Base-by-base conservation (phyloP, 1,140 invertebrate species). In the Camponotus vicinus region DNA sequence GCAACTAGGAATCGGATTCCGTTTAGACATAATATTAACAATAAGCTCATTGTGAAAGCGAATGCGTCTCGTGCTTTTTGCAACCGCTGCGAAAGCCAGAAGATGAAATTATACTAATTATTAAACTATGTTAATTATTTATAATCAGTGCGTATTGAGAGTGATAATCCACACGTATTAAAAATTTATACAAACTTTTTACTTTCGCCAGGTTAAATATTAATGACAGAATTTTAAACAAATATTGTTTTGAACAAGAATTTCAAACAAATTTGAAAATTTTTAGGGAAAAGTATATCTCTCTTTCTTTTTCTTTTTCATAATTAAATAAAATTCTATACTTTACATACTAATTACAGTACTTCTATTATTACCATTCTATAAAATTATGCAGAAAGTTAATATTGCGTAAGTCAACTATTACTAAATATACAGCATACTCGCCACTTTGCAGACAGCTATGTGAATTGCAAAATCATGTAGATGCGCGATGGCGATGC, bases 21-120 rank as follows among this genome's bases (percentile, higher is more conserved):
- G 71, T 52, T 52, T 76, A 80, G 71, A 86, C 84, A 45, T 82
- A 88, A 73, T 57, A 85, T 57, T 70, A 77, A 21, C 45, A 73
- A 32, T 27, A 49, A 83, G 42, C 32, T 34, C 27, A 40, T 2
- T 6, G 4, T 21, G 18, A 71, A 42, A 13, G n/a, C 55, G 55
- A 61, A 70, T 32, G 21, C 2, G 3, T 69, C n/a, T 79, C 34
- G 32, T n/a, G 8, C 42, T 37, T 15, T 52, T 32, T 18, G 69
- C 69, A 73, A 61, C n/a, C 13, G 8, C 5, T 67, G 45, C 63
- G 21, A 52, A 69, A 70, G 9, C 64, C 70, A 9, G 40, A 57
- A 55, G 27, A 27, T n/a, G 13, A 34, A 55, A 70, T 80, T 55
- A 18, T 52, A 52, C 49, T 52, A 52, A 52, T 52, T 52, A 5